Evolutionary conservation across 2,797 vertebrate species (phyloP), one percentile per base, ranked within the genome.

Genomic region (Erpetoichthys calabaricus): DNA sequence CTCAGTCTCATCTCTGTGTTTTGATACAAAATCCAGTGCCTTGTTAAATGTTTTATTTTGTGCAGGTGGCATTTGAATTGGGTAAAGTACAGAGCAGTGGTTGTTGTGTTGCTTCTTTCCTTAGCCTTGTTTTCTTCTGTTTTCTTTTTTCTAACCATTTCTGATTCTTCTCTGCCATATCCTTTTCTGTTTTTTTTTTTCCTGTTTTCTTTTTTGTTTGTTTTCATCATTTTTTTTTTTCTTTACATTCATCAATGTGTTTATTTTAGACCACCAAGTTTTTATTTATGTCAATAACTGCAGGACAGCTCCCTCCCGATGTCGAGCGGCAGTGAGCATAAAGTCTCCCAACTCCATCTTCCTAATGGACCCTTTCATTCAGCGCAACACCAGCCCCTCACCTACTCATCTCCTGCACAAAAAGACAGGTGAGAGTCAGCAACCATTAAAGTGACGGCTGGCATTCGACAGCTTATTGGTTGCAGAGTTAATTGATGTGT

Each of bases 281-380:
- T 94, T 94, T 94, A 90, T 97, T 97, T 95, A 85, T 97, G 89
- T 97, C 92, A 66, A 92, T 95, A 91, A 92, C 91, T 94, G 80
- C 94, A 98, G 94, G 92, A 84, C 86, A 87, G 69, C 87, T 82
- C 61, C 82, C 83, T 67, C 59, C 76, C 69, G 89, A 91, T 79
- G 82, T 85, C 58, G 83, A 90, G 76, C 78, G 60, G 78, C 86
- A 91, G 67, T 91, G 91, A 94, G 73, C 74, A 63, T 78, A 72
- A 63, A 51, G 63, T 77, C 66, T 76, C 67, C 59, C 79, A 79
- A 69, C 77, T 67, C 79, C 80, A 83, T 70, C 76, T 75, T 64
- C 71, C 72, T 71, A 76, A 81, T 71, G 85, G 79, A 69, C 76
- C 71, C 74, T 73, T 63, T 69, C 73, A 74, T 85, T 80, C 77